Evolutionary conservation across 2,888 invertebrate genomes (phyloP), one percentile per base, ranked within the genome.

Genomic region (Mythimna impura): DNA sequence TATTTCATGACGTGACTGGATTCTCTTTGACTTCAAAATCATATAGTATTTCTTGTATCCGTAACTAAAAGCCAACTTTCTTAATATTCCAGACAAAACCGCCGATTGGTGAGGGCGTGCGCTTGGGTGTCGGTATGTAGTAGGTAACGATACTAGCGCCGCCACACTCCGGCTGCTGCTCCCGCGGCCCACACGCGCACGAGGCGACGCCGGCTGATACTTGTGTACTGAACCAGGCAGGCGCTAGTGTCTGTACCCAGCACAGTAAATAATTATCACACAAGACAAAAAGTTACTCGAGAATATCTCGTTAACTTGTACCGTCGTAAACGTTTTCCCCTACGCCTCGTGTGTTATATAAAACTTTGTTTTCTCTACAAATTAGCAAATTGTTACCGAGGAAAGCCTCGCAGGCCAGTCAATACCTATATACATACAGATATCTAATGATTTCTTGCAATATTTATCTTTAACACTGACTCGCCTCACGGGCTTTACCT

Each of bases 121-220:
- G 85, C 87, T 91, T 88, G 83, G 90, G 89, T 76, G 86, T 90
- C 88, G 89, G 87, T 84, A 86, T 80, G 89, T 86, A 86, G 87
- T 83, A 82, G 85, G 81, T 74, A 75, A 67, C 75, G 67, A 70
- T 62, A 66, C 65, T 54, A 30, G 80, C 76, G 81, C 73, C 68
- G 75, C 75, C 77, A 58, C 71, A 78, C n/a, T 55, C n/a, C 58
- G 57, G 22, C 69, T 22, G 63, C 75, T 57, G 36, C 12, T 57
- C 66, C 58, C 12, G 40, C 62, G 67, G 70, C 47, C 60, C 69
- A 64, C 81, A 25, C 52, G 3, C 40, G 8, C 61, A 61, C 61
- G 61, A 40, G 61, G 61, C 40, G 40, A n/a, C 8, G 8, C 30
- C 5, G 34, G 20, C n/a, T n/a, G 20, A 34, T 22, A 61, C 34